phyloP scores from a whole-genome alignment of 1,140 invertebrate genomes.

The Drosophila biarmipes region DNA sequence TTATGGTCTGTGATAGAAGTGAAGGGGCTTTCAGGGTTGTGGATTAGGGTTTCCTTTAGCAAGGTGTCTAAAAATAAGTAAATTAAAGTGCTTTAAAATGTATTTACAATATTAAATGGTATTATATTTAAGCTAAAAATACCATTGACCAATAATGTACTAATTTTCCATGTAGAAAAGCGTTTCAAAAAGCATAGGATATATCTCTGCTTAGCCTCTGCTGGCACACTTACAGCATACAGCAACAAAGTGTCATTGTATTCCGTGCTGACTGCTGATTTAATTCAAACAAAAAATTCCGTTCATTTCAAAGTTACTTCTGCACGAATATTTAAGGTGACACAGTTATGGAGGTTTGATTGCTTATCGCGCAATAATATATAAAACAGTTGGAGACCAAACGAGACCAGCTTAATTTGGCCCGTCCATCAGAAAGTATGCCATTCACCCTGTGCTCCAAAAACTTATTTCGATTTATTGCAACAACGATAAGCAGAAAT shows the following conservation, averaged over 20 bases:
- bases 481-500: slow-evolving; percentile 61
- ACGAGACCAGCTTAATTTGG: slow-evolving; percentile 29
- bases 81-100: neutral
- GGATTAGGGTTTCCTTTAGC: too few species aligned
- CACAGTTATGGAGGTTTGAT: slow-evolving; percentile 19
- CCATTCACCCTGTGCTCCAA: slow-evolving; percentile 38
- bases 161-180: neutral
- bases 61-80: too few species aligned
- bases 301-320: slow-evolving; percentile 8
- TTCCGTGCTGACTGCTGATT: too few species aligned
- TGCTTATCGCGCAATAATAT: slow-evolving; percentile 23
- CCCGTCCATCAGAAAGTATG: slow-evolving; percentile 40
- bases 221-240: too few species aligned
- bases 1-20: neutral
- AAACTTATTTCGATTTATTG: slow-evolving; percentile 77
- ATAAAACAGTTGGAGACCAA: slow-evolving; percentile 7
- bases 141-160: too few species aligned
- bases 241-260: too few species aligned
- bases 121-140: too few species aligned
- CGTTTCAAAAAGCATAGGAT: too few species aligned
- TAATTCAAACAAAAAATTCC: neutral
- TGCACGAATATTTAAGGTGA: slow-evolving; percentile 20
- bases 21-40: too few species aligned
- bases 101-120: too few species aligned
- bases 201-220: too few species aligned